Conservation (phyloP, 2,113 vertebrate genomes). For the Amblyornis subalaris region DNA sequence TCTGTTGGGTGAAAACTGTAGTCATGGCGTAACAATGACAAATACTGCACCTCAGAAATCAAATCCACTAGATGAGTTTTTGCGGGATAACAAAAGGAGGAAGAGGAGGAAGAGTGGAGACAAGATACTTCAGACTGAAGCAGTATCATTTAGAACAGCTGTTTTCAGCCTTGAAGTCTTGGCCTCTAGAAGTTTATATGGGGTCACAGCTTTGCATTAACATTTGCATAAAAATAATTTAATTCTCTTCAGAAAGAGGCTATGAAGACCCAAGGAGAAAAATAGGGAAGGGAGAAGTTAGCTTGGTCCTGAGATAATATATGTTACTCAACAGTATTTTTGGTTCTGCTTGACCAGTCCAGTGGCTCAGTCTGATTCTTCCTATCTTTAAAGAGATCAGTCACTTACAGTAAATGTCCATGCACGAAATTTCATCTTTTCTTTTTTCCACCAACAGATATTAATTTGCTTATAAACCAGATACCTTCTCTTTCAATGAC, state of each 20-base stretch:
- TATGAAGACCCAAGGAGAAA: not conserved
- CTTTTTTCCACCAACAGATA: not conserved
- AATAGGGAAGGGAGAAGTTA: not conserved
- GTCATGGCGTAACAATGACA: not conserved
- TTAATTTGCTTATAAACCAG: not conserved
- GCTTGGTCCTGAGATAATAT: not conserved
- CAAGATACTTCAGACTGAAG: not conserved
- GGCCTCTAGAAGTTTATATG: not conserved
- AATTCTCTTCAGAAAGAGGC: not conserved
- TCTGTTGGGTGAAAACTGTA: not conserved
- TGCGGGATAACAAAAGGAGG: not conserved
- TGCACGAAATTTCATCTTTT: not conserved
- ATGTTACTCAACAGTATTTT: not conserved
- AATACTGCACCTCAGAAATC: not conserved
- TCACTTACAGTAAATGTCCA: not conserved
- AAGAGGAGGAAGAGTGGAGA: not conserved
- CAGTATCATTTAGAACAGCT: not conserved
- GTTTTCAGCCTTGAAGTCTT: not conserved
- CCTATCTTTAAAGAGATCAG: not conserved
- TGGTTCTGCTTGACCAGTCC: not conserved
- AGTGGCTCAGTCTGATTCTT: not conserved
- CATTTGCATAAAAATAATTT: constrained; percentile 14
- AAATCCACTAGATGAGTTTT: not conserved
- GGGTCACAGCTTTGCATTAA: not conserved
- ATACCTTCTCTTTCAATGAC: not conserved